These are phyloP conservation scores for Dorcus parallelipipedus DNA, from an alignment of 2,888 invertebrate genomes.

Conservation along the genomic window DNA sequence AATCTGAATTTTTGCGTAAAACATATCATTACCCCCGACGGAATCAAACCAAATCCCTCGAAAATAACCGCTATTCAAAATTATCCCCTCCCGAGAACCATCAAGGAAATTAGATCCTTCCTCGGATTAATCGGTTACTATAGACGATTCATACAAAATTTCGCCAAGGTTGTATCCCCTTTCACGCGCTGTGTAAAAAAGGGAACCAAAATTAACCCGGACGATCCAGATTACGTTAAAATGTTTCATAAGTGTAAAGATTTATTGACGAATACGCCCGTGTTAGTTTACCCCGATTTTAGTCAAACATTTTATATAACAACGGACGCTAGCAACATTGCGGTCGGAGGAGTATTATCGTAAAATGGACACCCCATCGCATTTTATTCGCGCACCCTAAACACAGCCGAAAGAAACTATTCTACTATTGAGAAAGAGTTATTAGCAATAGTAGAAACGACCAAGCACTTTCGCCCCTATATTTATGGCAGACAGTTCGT, in stretches of 20 bases:
- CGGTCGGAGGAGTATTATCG: slow-evolving; percentile 22
- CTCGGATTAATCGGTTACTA: no score
- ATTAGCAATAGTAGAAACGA: neutral
- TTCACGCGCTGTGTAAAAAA: neutral
- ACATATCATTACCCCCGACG: neutral
- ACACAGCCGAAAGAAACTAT: slow-evolving; percentile 8
- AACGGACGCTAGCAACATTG: slow-evolving; percentile 17
- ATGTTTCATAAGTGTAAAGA: slow-evolving; percentile 14
- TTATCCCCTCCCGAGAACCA: slow-evolving; percentile 13
- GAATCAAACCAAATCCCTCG: slow-evolving; percentile 11
- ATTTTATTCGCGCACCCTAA: slow-evolving; percentile 1
- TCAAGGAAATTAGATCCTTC: no score
- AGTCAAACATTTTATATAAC: slow-evolving; percentile 17
- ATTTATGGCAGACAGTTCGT: slow-evolving; percentile 8
- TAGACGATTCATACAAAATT: no score
- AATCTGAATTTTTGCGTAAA: slow-evolving; percentile 15
- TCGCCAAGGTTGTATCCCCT: slow-evolving; percentile 9
- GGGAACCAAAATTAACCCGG: neutral
- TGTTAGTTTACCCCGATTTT: slow-evolving; percentile 11
- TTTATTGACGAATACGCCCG: slow-evolving; percentile 14
- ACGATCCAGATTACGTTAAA: slow-evolving; percentile 4
- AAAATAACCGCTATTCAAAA: slow-evolving; percentile 9
- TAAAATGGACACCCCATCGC: slow-evolving; percentile 22
- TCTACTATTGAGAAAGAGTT: neutral
- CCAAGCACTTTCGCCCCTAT: slow-evolving; percentile 12